Evolutionary conservation across 2,797 vertebrate genomes (phyloP), one percentile per base, ranked within the genome.

Genomic region (Morelia viridis): DNA sequence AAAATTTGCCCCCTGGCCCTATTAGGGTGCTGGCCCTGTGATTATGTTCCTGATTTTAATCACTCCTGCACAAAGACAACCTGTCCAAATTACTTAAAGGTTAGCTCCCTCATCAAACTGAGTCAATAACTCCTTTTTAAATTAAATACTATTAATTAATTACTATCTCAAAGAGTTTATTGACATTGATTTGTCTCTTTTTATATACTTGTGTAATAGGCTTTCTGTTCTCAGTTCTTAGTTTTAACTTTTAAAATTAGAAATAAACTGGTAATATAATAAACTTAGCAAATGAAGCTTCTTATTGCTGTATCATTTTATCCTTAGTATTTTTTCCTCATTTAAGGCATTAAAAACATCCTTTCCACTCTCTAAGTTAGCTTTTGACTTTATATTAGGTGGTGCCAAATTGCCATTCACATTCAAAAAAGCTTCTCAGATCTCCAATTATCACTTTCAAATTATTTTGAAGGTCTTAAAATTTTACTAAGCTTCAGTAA

Each of bases 141-240:
- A 96, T 97, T 96, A 96, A 96, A 96, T 96, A 95, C 96, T 96
- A 96, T 96, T 96, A 96, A 97, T 96, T 96, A 96, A 96, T 97
- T 96, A 94, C 95, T 94, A 94, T 93, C 92, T 87, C 92, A 96
- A 96, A 94, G 71, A 96, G 96, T 96, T 96, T 96, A 96, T 96
- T 96, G 94, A 64, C 95, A 97, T 97, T 97, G 96, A 97, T 96
- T 94, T 90, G 41, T 88, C 93, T 53, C 61, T 92, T 96, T 97
- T 96, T 94, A 95, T 96, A 94, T 91, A 87, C 94, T 96, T 94
- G 64, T 92, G 7, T 57, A 94, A 94, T 92, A 57, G 90, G 89
- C 71, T 92, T 88, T 92, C 83, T 93, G 92, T 91, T 85, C 28
- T 35, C 90, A 0, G 0, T 64, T 22, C 56, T 53, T 80, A 80